phyloP scores from a whole-genome alignment of 2,888 invertebrate species.

The Tridacna crocea region DNA sequence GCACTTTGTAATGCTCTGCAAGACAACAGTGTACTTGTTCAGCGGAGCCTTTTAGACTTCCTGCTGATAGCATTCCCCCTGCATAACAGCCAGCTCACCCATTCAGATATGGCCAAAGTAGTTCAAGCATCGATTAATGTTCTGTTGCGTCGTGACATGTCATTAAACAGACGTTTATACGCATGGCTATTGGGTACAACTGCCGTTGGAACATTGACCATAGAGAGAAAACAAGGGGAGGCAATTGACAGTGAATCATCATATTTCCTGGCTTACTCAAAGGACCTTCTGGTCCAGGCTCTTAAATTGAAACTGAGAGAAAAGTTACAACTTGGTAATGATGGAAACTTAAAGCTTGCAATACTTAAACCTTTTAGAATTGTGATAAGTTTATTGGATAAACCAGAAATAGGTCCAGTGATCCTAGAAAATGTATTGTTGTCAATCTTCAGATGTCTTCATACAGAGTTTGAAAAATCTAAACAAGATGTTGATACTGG shows the following conservation, averaged over 20 bases:
- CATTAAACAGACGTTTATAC: slow-evolving; percentile 92
- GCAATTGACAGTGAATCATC: slow-evolving; percentile 67
- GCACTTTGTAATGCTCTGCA: slow-evolving; percentile 92
- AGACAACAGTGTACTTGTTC: slow-evolving; percentile 92
- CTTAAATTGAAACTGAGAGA: slow-evolving; percentile 74
- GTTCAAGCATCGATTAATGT: slow-evolving; percentile 89
- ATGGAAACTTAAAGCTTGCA: slow-evolving; percentile 53
- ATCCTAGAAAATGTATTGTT: slow-evolving; percentile 82
- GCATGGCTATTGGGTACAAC: slow-evolving; percentile 93
- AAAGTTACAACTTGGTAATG: slow-evolving; percentile 40
- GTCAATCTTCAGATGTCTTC: slow-evolving; percentile 88
- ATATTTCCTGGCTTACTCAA: slow-evolving; percentile 89
- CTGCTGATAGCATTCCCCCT: slow-evolving; percentile 93
- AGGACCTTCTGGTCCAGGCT: slow-evolving; percentile 86
- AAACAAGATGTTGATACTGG: slow-evolving; percentile 34
- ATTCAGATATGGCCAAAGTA: slow-evolving; percentile 89
- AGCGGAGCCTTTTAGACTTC: slow-evolving; percentile 93
- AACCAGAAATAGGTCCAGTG: slow-evolving; percentile 91
- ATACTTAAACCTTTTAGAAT: slow-evolving; percentile 87
- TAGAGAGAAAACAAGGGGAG: slow-evolving; percentile 32
- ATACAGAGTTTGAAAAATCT: slow-evolving; percentile 68
- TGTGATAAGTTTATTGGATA: slow-evolving; percentile 92
- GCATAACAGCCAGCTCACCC: slow-evolving; percentile 89
- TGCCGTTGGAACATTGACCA: slow-evolving; percentile 25
- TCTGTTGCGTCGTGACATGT: slow-evolving; percentile 94